Percentiles rank a stretch among this genome's conserved stretches.
Evolutionary conservation across 2,113 vertebrate genomes (phyloP).

Genomic region (Hippocampus guttulatus): DNA sequence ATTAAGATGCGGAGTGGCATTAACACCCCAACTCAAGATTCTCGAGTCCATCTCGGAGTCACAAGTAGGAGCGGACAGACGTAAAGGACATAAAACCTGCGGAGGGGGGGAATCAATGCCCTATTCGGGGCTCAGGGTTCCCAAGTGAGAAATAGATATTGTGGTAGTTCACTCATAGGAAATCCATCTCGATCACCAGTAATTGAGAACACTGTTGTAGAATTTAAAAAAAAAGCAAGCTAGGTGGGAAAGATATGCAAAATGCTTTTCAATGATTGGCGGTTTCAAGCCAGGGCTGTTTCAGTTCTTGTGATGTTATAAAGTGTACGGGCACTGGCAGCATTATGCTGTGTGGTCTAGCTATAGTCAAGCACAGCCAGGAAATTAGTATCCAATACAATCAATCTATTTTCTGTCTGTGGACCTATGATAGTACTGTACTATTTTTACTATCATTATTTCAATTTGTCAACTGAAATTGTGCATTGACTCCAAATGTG

Average conservation of each 20-base stretch:
- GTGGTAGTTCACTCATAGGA: slow-evolving; percentile 50
- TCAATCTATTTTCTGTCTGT: too few relatives aligned
- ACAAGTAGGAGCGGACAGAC: slow-evolving; percentile 6
- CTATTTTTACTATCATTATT: too few relatives aligned
- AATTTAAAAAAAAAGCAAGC: background rate
- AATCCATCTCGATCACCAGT: slow-evolving; percentile 45
- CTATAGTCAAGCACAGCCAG: too few relatives aligned
- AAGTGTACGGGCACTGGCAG: too few relatives aligned
- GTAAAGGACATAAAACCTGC: slow-evolving; percentile 10
- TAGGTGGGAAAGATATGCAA: background rate
- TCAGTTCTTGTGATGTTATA: background rate
- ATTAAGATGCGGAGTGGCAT: slow-evolving; percentile 63
- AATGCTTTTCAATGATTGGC: background rate
- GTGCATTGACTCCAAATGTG: too few relatives aligned
- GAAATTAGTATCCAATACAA: too few relatives aligned
- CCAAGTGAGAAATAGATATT: slow-evolving; percentile 15
- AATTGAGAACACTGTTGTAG: slow-evolving; percentile 9
- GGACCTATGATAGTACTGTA: too few relatives aligned
- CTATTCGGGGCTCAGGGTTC: slow-evolving; percentile 40
- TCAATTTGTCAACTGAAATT: too few relatives aligned
- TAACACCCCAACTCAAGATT: slow-evolving; percentile 40
- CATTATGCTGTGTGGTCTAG: too few relatives aligned
- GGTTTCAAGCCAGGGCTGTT: background rate
- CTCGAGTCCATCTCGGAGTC: slow-evolving; percentile 21
- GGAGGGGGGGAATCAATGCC: slow-evolving; percentile 42